phyloP scores from a whole-genome alignment of 2,797 vertebrate species.

The Tangara arthus region DNA sequence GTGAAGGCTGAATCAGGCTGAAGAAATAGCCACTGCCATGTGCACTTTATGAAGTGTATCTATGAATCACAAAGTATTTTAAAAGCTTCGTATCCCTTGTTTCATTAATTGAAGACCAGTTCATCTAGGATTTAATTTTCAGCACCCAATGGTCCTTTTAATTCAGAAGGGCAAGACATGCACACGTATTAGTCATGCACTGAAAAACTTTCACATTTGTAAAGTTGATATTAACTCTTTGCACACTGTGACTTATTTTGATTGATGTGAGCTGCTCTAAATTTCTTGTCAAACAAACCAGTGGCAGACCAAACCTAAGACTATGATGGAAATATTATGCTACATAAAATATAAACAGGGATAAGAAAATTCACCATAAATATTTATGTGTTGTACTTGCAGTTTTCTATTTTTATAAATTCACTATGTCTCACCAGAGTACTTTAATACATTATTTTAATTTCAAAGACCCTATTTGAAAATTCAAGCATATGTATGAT shows the following conservation, averaged over 20 bases:
- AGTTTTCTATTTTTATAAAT: slow-evolving; percentile 47
- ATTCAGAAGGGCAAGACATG: background rate
- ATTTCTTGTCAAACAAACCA: background rate
- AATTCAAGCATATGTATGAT: slow-evolving; percentile 23
- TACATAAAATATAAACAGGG: background rate
- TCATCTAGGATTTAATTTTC: slow-evolving; percentile 5
- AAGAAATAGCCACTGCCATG: background rate
- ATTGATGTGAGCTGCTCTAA: background rate
- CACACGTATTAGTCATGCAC: background rate
- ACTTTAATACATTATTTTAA: slow-evolving; percentile 33
- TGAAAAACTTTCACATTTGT: background rate
- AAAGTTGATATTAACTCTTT: background rate
- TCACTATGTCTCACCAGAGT: slow-evolving; percentile 13
- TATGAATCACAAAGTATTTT: background rate
- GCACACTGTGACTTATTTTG: background rate
- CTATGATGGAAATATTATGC: background rate
- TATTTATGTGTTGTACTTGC: slow-evolving; percentile 25
- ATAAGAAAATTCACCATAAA: slow-evolving; percentile 34
- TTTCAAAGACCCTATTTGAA: slow-evolving; percentile 35
- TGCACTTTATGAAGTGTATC: background rate
- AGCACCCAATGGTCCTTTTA: background rate
- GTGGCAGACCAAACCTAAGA: background rate
- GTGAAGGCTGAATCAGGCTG: background rate
- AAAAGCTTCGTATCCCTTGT: background rate
- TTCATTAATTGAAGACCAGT: background rate